Base-by-base conservation (phyloP, 92 coral and sea anemone genomes). In the Phenganax stokvisi region DNA sequence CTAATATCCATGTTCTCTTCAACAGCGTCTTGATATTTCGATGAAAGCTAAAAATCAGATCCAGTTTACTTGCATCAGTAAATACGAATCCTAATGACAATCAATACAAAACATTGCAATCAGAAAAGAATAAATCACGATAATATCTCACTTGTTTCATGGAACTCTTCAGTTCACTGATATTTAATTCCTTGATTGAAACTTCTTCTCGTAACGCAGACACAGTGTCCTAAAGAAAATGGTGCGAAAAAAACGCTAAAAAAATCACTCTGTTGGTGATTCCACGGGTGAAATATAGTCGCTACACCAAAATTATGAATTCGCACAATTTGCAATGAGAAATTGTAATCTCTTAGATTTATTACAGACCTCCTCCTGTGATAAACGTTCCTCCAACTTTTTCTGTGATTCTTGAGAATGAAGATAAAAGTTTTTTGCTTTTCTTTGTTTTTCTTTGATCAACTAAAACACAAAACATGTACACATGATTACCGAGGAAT, bases 401-500 rank as follows among this genome's bases (percentile, higher is more conserved):
- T 79, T 79, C 74, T 79, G 83, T 5, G 83, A 79, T 65, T 79
- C 83, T 79, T 79, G 72, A 8, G 72, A 62, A 63, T 68, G 83
- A 0, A 79, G 27, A 65, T 79, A 79, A 53, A 79, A 79, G 20
- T 54, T 55, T 79, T 79, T 79, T 5, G 83, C 69, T 28, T 79
- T 79, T 13, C 69, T 79, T 11, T 79, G 83, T 79, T 65, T 79
- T 65, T 79, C 83, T 64, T 79, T 63, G 9, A 79, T 59, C 63
- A 79, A n/a, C 83, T 79, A 64, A 56, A 76, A 57, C 25, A 73
- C 53, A 29, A 57, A 31, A 37, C 16, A 56, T 15, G 55, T 29
- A 54, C 27, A 20, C 6, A 28, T 54, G 63, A 12, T 17, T 9
- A 25, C n/a, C 54, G 13, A 16, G 20, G 12, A 72, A 72, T 25